Evolutionary conservation across 2,797 vertebrate species (phyloP).

Genomic region (Parotocinclus haroldoi): DNA sequence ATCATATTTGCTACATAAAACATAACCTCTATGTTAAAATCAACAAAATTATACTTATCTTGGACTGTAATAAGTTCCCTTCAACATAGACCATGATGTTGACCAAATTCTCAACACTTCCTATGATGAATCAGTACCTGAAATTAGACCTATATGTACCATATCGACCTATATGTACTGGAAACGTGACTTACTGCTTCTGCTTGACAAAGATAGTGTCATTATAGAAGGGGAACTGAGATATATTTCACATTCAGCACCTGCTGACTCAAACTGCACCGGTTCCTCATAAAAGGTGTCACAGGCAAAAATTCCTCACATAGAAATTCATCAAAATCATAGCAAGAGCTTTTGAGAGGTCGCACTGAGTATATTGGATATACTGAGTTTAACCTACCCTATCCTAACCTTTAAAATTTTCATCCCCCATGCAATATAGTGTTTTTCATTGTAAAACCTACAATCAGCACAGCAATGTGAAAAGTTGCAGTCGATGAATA

Average conservation of each 20-base stretch:
- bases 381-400: too few relatives aligned
- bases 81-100: constrained; percentile 41
- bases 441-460: too few relatives aligned
- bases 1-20: too few relatives aligned
- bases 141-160: too few relatives aligned
- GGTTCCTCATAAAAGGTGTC: constrained; percentile 67
- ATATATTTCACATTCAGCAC: constrained; percentile 73
- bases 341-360: background rate
- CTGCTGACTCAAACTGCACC: constrained; percentile 67
- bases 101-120: too few relatives aligned
- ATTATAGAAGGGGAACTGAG: constrained; percentile 68
- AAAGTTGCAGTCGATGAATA: too few relatives aligned
- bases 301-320: constrained; percentile 50
- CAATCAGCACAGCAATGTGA: too few relatives aligned
- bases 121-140: constrained; percentile 51
- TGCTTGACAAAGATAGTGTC: constrained; percentile 61
- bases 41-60: background rate
- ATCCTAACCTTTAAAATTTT: too few relatives aligned
- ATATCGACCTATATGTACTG: too few relatives aligned
- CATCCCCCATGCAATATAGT: too few relatives aligned
- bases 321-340: constrained; percentile 16
- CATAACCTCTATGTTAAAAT: too few relatives aligned
- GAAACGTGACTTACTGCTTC: constrained; percentile 61
- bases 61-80: constrained; percentile 17
- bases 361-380: background rate